A percentile compares a stretch with the other conserved stretches of the same genome.
These are phyloP conservation scores for Scyliorhinus canicula DNA, from an alignment of 2,797 vertebrate genomes.

Conservation along the genomic window DNA sequence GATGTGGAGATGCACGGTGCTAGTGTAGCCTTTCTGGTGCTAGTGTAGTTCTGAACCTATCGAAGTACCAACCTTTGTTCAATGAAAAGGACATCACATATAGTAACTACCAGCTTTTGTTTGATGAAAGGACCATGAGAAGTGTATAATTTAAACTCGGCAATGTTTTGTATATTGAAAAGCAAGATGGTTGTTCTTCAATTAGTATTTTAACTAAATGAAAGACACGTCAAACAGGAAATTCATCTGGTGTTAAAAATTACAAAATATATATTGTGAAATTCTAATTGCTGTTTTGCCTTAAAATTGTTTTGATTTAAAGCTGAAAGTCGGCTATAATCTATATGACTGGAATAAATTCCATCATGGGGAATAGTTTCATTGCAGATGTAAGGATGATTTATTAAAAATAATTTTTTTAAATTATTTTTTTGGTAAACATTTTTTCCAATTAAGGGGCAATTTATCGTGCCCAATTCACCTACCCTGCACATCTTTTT, in stretches of 20 bases:
- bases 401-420: too few species aligned
- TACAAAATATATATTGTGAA: neutral
- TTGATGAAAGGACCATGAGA: neutral
- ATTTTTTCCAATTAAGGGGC: too few species aligned
- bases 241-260: neutral
- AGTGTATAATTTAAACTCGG: neutral
- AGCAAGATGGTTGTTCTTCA: neutral
- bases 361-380: neutral
- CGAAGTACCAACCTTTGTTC: neutral
- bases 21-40: neutral
- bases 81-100: neutral
- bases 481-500: too few species aligned
- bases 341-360: neutral
- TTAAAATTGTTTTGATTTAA: neutral
- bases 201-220: neutral
- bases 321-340: neutral
- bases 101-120: neutral
- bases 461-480: too few species aligned
- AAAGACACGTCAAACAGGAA: neutral
- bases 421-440: too few species aligned
- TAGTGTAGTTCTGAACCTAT: neutral
- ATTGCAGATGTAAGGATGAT: neutral
- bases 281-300: neutral
- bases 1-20: too few species aligned
- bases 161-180: neutral